Evolutionary conservation across 2,113 vertebrate species (phyloP).

Genomic region (Scophthalmus maximus): DNA sequence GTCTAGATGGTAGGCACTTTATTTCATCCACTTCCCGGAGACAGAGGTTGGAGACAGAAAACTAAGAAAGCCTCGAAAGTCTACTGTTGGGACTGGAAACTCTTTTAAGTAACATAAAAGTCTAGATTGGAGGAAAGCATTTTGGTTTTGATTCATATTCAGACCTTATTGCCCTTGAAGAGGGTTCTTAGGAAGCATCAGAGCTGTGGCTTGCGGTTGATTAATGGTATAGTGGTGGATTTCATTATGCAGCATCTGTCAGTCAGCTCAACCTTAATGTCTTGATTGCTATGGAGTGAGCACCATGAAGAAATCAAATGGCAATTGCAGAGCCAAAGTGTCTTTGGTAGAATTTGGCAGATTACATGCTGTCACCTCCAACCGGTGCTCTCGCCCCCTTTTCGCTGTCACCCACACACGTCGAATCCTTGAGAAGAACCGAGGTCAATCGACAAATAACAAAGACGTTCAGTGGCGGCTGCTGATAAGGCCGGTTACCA

Average conservation of each 20-base stretch:
- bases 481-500: constrained; percentile 67
- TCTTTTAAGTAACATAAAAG: constrained; percentile 54
- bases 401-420: not conserved
- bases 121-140: constrained; percentile 33
- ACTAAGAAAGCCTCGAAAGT: constrained; percentile 39
- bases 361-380: constrained; percentile 10
- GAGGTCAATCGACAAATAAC: constrained; percentile 55
- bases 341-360: constrained; percentile 32
- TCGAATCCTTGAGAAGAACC: constrained; percentile 51
- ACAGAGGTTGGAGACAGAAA: constrained; percentile 63
- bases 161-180: constrained; percentile 31
- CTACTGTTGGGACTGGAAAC: constrained; percentile 30
- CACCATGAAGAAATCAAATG: not conserved
- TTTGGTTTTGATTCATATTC: constrained; percentile 29
- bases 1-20: constrained; percentile 69
- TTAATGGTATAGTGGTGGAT: constrained; percentile 6
- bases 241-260: constrained; percentile 22
- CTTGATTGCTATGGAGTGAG: not conserved
- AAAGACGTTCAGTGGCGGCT: constrained; percentile 25
- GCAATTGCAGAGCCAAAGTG: not conserved
- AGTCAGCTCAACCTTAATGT: constrained; percentile 17
- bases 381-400: constrained; percentile 1
- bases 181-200: constrained; percentile 27
- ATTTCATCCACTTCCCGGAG: constrained; percentile 61
- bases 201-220: constrained; percentile 23